Evolutionary conservation across 2,797 vertebrate species (phyloP), one percentile per base, ranked within the genome.

Genomic region (Merluccius polli): DNA sequence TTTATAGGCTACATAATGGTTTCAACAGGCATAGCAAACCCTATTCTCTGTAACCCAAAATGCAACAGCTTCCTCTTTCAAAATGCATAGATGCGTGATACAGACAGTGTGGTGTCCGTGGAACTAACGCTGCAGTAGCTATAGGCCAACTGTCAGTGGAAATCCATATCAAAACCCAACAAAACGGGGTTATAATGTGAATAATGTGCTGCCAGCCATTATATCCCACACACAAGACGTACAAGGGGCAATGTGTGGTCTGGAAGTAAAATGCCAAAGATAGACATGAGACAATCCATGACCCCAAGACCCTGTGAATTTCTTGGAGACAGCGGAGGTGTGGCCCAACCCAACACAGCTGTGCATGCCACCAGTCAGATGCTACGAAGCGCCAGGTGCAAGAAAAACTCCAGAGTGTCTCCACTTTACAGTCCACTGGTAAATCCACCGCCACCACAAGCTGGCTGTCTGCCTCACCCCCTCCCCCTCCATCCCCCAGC

Each of bases 261-360:
- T 12, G 59, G 59, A 65, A 65, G 59, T 65, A 65, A 65, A 65
- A 65, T 8, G 59, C 59, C 59, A 27, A 24, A 27, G 59, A 65
- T 29, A 65, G 59, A 27, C 59, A 65, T 11, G 11, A 65, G 59
- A 65, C 59, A 65, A 65, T 12, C n/a, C 59, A 12, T 65, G 69
- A 59, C 63, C 15, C 48, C 71, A 63, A 38, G 72, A 81, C 71
- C 69, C 73, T 70, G 72, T 59, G 30, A 69, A 80, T 75, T 68
- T 79, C 75, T 72, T 72, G 59, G 74, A 52, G 81, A 86, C 91
- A 92, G 91, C 90, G 93, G 93, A 88, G 81, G 77, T 80, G 74
- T 9, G 78, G 63, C 74, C 81, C 75, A 73, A 89, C 59, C 9
- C 59, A 1, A 65, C 59, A 85, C 90, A 92, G 90, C 90, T 90